These are phyloP conservation scores for Orthosia cruda DNA, from an alignment of 2,888 invertebrate species.

Conservation along the genomic window DNA sequence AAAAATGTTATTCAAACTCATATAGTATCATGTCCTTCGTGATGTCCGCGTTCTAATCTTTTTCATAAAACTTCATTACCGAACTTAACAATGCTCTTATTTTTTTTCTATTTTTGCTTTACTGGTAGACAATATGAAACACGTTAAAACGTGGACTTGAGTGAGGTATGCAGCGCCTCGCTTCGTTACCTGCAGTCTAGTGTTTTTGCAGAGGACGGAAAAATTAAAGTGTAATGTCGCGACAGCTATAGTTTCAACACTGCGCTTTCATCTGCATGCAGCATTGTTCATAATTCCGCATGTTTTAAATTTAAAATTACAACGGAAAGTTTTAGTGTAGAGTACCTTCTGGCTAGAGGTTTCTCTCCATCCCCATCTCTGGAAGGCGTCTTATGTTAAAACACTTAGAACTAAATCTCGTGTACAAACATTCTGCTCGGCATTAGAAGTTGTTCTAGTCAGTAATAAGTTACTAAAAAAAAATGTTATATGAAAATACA, in stretches of 20 bases:
- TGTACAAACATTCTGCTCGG: conserved; percentile 17
- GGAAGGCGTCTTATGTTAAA: conserved; percentile 10
- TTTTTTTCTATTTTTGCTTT: conserved; percentile 9
- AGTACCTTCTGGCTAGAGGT: not conserved
- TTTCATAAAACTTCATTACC: conserved; percentile 46
- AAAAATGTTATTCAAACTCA: conserved; percentile 53
- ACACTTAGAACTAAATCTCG: conserved; percentile 18
- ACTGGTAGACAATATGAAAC: conserved; percentile 11
- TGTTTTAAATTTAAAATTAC: conserved; percentile 28
- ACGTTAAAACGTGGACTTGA: conserved; percentile 3
- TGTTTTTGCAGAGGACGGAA: conserved; percentile 11
- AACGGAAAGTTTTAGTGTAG: conserved; percentile 2
- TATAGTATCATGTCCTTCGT: conserved; percentile 37
- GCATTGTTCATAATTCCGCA: conserved; percentile 28
- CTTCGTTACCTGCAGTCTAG: conserved; percentile 15
- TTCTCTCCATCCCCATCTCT: not conserved
- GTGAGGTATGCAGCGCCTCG: conserved; percentile 7
- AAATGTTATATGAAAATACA: conserved; percentile 31
- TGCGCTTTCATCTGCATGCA: conserved; percentile 15
- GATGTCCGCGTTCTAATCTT: conserved; percentile 39
- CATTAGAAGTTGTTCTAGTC: conserved; percentile 19
- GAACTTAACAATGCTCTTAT: conserved; percentile 15
- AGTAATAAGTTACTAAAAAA: conserved; percentile 32
- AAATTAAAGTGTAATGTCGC: conserved; percentile 27
- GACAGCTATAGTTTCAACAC: conserved; percentile 19